Conservation (phyloP, 2,113 vertebrate species). For the Felis chaus region DNA sequence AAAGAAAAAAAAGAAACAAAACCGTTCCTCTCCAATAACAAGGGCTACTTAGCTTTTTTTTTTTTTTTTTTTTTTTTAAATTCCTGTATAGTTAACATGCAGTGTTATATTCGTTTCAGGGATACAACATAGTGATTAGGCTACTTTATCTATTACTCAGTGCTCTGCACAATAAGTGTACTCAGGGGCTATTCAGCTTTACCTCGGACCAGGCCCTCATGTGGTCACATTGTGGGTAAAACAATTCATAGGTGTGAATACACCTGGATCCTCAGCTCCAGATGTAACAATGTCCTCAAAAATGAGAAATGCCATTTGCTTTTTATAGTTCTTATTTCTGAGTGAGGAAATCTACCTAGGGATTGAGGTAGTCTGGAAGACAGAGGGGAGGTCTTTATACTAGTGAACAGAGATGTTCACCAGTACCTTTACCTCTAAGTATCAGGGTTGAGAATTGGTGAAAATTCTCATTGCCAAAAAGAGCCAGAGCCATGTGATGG, state of each 20-base stretch:
- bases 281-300: background rate
- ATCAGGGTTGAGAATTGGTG: background rate
- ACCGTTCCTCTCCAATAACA: background rate
- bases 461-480: background rate
- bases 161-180: background rate
- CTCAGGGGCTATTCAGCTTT: background rate
- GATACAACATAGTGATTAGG: background rate
- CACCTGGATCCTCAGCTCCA: background rate
- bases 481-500: background rate
- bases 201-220: background rate
- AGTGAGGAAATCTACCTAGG: background rate
- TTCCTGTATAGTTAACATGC: background rate
- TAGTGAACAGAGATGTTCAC: background rate
- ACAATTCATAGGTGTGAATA: background rate
- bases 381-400: background rate
- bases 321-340: background rate
- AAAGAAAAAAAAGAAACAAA: background rate
- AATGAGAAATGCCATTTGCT: background rate
- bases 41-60: background rate
- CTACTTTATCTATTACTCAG: background rate
- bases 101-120: background rate
- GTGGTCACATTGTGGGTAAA: background rate
- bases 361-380: background rate
- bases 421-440: background rate
- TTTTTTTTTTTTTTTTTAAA: too few relatives aligned